Evolutionary conservation across 2,113 vertebrate genomes (phyloP).

Genomic region (Perccottus glenii): DNA sequence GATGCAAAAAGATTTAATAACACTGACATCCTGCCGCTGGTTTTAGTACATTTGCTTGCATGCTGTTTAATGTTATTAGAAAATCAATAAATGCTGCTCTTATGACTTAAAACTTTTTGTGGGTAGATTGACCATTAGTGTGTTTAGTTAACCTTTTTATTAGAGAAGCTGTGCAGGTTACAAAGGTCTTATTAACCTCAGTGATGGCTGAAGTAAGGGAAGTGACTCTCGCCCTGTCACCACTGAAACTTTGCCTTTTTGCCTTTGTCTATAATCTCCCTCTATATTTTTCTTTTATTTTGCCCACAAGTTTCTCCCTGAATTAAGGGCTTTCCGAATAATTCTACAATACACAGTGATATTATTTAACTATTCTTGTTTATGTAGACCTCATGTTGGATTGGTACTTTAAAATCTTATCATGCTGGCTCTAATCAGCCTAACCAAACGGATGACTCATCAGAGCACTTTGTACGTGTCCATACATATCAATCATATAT

Average conservation of each 20-base stretch:
- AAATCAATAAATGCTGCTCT: neutral
- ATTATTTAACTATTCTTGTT: neutral
- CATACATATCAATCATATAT: conserved; percentile 34
- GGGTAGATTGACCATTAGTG: neutral
- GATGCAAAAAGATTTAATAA: neutral
- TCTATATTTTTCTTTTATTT: no score
- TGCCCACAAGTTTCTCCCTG: no score
- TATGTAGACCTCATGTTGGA: neutral
- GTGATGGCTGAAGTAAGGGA: no score
- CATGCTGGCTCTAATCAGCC: conserved; percentile 12
- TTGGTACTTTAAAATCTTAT: neutral
- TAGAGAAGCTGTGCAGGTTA: neutral
- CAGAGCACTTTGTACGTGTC: neutral
- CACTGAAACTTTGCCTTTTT: no score
- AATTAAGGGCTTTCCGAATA: neutral
- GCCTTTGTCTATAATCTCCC: no score
- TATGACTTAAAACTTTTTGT: neutral
- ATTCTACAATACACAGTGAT: neutral
- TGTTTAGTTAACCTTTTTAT: neutral
- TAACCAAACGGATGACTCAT: conserved; percentile 1
- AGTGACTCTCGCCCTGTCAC: no score
- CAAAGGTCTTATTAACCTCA: neutral
- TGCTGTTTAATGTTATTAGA: no score
- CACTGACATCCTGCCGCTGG: no score
- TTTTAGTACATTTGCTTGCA: no score